phyloP scores from a whole-genome alignment of 1,140 invertebrate genomes.

The Drosophila nebulosa region DNA sequence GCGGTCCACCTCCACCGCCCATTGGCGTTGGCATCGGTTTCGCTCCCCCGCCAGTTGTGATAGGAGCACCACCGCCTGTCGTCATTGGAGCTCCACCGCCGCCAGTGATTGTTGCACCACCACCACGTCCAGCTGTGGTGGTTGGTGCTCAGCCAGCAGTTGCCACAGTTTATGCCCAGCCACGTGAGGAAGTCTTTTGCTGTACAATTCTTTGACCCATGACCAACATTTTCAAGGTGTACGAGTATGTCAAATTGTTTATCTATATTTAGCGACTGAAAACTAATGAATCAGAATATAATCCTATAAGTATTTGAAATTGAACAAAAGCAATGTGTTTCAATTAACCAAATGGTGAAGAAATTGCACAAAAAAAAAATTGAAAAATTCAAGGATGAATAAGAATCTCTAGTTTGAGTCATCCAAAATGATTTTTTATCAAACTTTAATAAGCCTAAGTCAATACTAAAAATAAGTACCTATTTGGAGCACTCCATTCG shows the following conservation, averaged over 20 bases:
- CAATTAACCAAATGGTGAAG: not conserved
- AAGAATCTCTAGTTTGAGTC: too few relatives aligned
- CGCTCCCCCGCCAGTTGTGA: slow-evolving; percentile 26
- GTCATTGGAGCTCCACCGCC: slow-evolving; percentile 28
- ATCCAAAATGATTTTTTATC: too few relatives aligned
- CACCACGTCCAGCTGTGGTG: slow-evolving; percentile 41
- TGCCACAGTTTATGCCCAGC: slow-evolving; percentile 40
- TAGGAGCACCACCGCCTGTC: slow-evolving; percentile 30
- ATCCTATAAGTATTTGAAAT: slow-evolving; percentile 25
- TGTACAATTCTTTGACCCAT: slow-evolving; percentile 40
- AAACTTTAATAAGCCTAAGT: too few relatives aligned
- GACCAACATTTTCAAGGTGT: not conserved
- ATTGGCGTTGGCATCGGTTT: slow-evolving; percentile 59
- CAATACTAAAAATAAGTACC: too few relatives aligned
- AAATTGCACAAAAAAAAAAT: too few relatives aligned
- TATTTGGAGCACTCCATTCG: too few relatives aligned
- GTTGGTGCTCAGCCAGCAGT: slow-evolving; percentile 33
- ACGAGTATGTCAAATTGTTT: not conserved
- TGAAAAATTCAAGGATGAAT: not conserved
- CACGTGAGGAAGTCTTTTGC: slow-evolving; percentile 33
- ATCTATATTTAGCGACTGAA: slow-evolving; percentile 11
- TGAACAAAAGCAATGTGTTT: not conserved
- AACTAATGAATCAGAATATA: slow-evolving; percentile 26
- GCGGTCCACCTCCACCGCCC: slow-evolving; percentile 51
- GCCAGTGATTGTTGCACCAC: slow-evolving; percentile 24